Conservation (phyloP, 2,888 invertebrate genomes). For the Dicranocentrus wangi region DNA sequence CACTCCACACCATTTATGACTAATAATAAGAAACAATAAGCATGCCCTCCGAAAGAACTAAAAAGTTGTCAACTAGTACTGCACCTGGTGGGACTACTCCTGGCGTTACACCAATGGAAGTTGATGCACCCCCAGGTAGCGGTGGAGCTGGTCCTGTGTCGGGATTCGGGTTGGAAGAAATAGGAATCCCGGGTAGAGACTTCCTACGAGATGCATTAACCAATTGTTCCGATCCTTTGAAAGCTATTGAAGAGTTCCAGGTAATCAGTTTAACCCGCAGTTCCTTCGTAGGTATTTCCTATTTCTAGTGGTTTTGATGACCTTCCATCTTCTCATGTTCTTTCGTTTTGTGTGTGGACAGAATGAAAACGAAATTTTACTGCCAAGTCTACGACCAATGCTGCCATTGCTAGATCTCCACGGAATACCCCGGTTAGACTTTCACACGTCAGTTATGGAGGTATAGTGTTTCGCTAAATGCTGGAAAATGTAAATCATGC, state of each 20-base stretch:
- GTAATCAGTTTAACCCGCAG: slow-evolving; percentile 77
- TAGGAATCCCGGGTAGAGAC: slow-evolving; percentile 90
- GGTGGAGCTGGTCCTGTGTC: neutral
- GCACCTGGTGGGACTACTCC: too few relatives aligned
- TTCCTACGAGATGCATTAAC: slow-evolving; percentile 92
- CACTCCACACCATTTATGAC: too few relatives aligned
- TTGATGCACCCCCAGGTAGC: slow-evolving; percentile 17
- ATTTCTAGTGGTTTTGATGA: too few relatives aligned
- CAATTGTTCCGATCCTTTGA: slow-evolving; percentile 95
- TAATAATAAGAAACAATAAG: too few relatives aligned
- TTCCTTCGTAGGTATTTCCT: too few relatives aligned
- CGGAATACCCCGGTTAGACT: slow-evolving; percentile 92
- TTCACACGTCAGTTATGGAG: slow-evolving; percentile 94
- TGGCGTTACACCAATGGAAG: slow-evolving; percentile 28
- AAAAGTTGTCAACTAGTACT: too few relatives aligned
- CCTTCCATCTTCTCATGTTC: too few relatives aligned
- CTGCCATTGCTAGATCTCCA: slow-evolving; percentile 95
- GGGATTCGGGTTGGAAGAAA: slow-evolving; percentile 85
- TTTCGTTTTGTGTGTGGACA: slow-evolving; percentile 74
- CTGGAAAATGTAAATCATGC: slow-evolving; percentile 54
- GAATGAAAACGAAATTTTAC: slow-evolving; percentile 91
- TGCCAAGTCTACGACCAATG: slow-evolving; percentile 95
- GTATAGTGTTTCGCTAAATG: slow-evolving; percentile 75
- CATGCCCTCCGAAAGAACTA: too few relatives aligned
- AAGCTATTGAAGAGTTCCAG: slow-evolving; percentile 99